Evolutionary conservation across 2,113 vertebrate species (phyloP).

Genomic region (Hiodon alosoides): DNA sequence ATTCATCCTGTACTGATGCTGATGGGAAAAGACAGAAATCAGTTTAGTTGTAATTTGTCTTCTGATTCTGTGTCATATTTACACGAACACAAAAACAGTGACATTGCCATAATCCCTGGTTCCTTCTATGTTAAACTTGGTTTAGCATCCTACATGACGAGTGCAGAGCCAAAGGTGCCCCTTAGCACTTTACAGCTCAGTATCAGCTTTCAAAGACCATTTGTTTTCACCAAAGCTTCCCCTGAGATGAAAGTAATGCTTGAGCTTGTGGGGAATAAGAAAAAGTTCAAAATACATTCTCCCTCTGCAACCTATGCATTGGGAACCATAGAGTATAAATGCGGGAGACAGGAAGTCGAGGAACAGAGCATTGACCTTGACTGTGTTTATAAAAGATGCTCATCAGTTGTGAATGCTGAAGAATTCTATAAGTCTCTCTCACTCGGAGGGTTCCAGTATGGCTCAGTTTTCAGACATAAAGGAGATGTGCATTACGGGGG

Average conservation of each 20-base stretch:
- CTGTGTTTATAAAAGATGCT: slow-evolving; percentile 62
- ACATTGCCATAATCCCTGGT: slow-evolving; percentile 65
- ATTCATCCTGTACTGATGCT: slow-evolving; percentile 53
- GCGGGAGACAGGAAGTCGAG: slow-evolving; percentile 38
- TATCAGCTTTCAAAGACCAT: slow-evolving; percentile 61
- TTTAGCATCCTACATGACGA: slow-evolving; percentile 62
- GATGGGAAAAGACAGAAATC: slow-evolving; percentile 37
- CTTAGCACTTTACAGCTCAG: slow-evolving; percentile 57
- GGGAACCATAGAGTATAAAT: slow-evolving; percentile 53
- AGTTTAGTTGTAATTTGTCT: slow-evolving; percentile 61
- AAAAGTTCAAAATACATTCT: slow-evolving; percentile 67
- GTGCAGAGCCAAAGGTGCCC: slow-evolving; percentile 55
- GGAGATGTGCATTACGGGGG: slow-evolving; percentile 61
- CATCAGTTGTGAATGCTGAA: slow-evolving; percentile 42
- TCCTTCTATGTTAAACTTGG: slow-evolving; percentile 72
- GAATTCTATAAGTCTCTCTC: slow-evolving; percentile 66
- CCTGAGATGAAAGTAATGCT: slow-evolving; percentile 62
- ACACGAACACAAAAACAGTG: slow-evolving; percentile 72
- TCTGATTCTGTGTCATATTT: slow-evolving; percentile 49
- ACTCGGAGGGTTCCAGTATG: slow-evolving; percentile 70
- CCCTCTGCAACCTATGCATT: slow-evolving; percentile 55
- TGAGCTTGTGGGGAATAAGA: slow-evolving; percentile 37
- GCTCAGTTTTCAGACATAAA: slow-evolving; percentile 64
- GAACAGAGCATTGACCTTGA: slow-evolving; percentile 59
- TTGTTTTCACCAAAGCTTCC: slow-evolving; percentile 54